Evolutionary conservation across 2,888 invertebrate species (phyloP), one percentile per base, ranked within the genome.

Genomic region (Synanthedon myopaeformis): DNA sequence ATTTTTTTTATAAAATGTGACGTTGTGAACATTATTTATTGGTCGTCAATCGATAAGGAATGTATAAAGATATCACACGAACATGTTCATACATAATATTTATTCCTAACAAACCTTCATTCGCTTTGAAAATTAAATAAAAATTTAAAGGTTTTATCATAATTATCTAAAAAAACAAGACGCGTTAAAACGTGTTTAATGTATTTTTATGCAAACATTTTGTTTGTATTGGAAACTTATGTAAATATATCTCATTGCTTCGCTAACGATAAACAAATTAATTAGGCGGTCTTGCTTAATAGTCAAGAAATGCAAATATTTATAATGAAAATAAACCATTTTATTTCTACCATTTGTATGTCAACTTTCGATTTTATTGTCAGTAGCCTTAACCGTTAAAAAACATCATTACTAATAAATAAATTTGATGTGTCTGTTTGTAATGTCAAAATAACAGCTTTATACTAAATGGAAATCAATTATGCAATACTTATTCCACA

Each of bases 321-420:
- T 35, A 14, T 3, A 13, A 45, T 12, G 14, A 14, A 23, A 23
- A 23, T 23, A 23, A 5, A 14, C 14, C 14, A 8, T 45, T 45
- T 13, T 45, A 45, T 12, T 45, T 14, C 13, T n/a, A 45, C n/a
- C 11, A 45, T 19, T 17, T 12, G 49, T 17, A 49, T 49, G 6
- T 51, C 63, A 58, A 64, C 66, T 70, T 74, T 67, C 66, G 63
- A 64, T 64, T 73, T 74, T 72, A 74, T 69, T 68, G 60, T 51
- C 42, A 35, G 10, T 35, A 35, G 10, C 35, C 10, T 35, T 35
- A 35, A 35, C 35, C 10, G 35, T 35, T 35, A 10, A 35, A 28
- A 35, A 35, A 35, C 1, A 23, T 5, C 19, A 19, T 3, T 19
- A 19, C 19, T 19, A 3, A 19, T 19, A 19, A 19, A 19, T 19